Conservation (phyloP, 2,113 vertebrate species). For the Salvelinus namaycush region DNA sequence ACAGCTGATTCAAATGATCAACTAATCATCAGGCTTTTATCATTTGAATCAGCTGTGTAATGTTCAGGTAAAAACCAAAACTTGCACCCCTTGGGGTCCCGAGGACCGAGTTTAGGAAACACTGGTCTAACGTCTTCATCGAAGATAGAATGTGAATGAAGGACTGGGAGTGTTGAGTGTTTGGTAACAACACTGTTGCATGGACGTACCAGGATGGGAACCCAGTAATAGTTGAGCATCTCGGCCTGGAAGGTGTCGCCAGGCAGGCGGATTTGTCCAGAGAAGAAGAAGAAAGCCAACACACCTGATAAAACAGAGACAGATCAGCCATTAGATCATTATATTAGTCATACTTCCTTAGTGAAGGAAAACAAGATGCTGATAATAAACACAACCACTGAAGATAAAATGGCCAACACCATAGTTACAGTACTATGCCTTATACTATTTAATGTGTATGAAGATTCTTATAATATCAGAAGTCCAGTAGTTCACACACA, state of each 20-base stretch:
- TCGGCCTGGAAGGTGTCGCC: constrained; percentile 51
- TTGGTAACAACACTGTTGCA: background rate
- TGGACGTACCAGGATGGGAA: constrained; percentile 73
- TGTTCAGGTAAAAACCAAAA: too few species aligned
- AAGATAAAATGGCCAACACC: background rate
- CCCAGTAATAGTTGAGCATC: constrained; percentile 74
- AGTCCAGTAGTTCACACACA: background rate
- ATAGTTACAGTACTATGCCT: background rate
- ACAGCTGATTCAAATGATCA: too few species aligned
- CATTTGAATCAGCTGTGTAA: too few species aligned
- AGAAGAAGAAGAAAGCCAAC: constrained; percentile 77
- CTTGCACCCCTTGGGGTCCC: too few species aligned
- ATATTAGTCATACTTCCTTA: background rate
- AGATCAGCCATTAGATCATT: background rate
- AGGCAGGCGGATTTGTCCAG: constrained; percentile 55
- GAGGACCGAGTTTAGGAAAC: too few species aligned
- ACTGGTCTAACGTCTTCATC: too few species aligned
- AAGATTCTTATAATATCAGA: background rate
- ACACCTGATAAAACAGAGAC: constrained; percentile 49
- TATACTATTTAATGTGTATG: background rate
- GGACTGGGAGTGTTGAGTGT: background rate
- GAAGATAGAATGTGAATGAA: too few species aligned
- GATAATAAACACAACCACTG: background rate
- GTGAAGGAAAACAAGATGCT: background rate
- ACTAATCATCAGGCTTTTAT: too few species aligned